Conservation (phyloP, 2,888 invertebrate genomes). For the Gibbula magus region DNA sequence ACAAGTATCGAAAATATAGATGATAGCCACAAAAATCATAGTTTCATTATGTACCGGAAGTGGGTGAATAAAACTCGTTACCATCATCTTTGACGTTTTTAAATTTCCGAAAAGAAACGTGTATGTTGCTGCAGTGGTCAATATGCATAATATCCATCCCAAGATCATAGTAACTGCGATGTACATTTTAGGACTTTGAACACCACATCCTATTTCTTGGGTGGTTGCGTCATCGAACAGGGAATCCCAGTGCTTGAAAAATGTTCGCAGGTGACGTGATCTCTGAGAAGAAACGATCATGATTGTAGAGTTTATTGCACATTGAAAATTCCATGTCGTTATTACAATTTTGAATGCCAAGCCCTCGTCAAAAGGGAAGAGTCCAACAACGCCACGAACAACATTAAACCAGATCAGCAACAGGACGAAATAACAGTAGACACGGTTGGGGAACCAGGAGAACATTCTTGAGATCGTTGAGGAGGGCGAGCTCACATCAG, state of each 20-base stretch:
- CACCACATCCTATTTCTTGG: background rate
- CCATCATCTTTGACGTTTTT: background rate
- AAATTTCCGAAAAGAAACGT: background rate
- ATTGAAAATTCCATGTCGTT: background rate
- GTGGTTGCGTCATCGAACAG: background rate
- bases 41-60: background rate
- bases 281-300: background rate
- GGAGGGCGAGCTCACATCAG: background rate
- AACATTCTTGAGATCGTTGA: background rate
- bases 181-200: background rate
- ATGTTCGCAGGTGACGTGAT: background rate
- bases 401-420: background rate
- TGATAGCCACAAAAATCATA: background rate
- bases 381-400: background rate
- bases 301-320: background rate
- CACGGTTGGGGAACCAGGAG: background rate
- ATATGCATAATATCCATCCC: background rate
- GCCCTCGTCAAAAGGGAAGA: background rate
- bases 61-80: background rate
- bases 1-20: background rate
- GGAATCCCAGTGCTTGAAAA: slow-evolving; percentile 3
- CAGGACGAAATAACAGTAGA: background rate
- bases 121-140: background rate
- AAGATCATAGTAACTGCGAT: background rate
- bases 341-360: background rate